A percentile compares a stretch with the other conserved stretches of the same genome.
phyloP scores from a whole-genome alignment of 64 coral and sea anemone species.

The Porites lutea region DNA sequence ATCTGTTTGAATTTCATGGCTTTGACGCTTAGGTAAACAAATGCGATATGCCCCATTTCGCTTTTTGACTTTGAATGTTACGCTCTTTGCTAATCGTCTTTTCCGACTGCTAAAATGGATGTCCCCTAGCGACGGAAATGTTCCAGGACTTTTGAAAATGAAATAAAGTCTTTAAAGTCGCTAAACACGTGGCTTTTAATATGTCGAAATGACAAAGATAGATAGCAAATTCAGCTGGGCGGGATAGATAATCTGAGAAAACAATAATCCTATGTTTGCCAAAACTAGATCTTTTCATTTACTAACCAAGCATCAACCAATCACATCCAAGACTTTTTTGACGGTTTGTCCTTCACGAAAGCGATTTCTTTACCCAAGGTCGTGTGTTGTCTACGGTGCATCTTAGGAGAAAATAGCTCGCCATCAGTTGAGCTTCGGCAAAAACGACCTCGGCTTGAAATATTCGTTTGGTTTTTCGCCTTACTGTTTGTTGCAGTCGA shows the following conservation, averaged over 20 bases:
- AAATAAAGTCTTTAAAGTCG: constrained; percentile 22
- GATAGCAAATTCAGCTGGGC: constrained; percentile 50
- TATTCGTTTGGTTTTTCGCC: neutral
- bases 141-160: neutral
- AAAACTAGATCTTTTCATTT: constrained; percentile 84
- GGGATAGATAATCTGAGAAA: constrained; percentile 83
- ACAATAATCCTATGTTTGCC: constrained; percentile 98
- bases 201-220: constrained; percentile 15
- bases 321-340: constrained; percentile 55
- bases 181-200: constrained; percentile 27
- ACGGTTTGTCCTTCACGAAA: constrained; percentile 80
- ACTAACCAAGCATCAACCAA: constrained; percentile 66
- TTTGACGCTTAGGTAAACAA: constrained; percentile 28
- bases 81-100: neutral
- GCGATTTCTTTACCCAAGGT: constrained; percentile 84
- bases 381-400: constrained; percentile 68
- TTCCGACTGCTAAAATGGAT: neutral
- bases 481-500: neutral
- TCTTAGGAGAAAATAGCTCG: constrained; percentile 68
- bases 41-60: neutral
- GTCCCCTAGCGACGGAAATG: neutral
- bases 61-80: neutral
- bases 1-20: constrained; percentile 2
- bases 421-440: neutral
- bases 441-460: neutral